Base-by-base conservation (phyloP, 2,888 invertebrate genomes). In the Ornithoptera alexandrae region DNA sequence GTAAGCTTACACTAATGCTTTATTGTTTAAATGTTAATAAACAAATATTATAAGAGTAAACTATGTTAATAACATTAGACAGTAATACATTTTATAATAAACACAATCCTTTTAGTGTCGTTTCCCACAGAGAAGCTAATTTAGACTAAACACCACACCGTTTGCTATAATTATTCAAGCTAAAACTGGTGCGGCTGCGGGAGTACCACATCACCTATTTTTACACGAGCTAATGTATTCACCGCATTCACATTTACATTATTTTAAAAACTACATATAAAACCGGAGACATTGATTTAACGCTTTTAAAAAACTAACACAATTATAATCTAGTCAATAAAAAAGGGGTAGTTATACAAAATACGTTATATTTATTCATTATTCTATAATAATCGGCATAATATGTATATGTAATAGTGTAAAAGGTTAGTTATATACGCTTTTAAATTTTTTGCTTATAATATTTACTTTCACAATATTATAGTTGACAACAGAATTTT, bases 91-190 rank as follows among this genome's bases (percentile, higher is more conserved):
- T 50, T 50, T 50, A 57, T 22, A 20, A 22, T 57, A 22, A 2
- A 22, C 15, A 10, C 7, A 22, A 7, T 15, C 12, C 39, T 15
- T 65, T 65, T 24, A 46, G 18, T 46, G 42, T 24, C 58, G 65
- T 58, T 58, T 60, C 59, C 50, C 60, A 46, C 59, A n/a, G 50
- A 60, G 60, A 66, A 17, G 24, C 36, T 66, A 66, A 66, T 60
- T 66, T 30, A 30, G 60, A 59, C 22, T 46, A 46, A 46, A 46
- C 46, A 2, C 8, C 59, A 59, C 42, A 46, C 58, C 65, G 57
- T 15, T n/a, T 42, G 46, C 46, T 30, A 30, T 66, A 30, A 24
- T 59, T 58, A 59, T 46, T 24, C 39, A 30, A 50, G 30, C 46
- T 30, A 60, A 60, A 66, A 53, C 46, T 58, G 24, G 22, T 24